Evolutionary conservation across 2,888 invertebrate genomes (phyloP).

Genomic region (Luffia ferchaultella): DNA sequence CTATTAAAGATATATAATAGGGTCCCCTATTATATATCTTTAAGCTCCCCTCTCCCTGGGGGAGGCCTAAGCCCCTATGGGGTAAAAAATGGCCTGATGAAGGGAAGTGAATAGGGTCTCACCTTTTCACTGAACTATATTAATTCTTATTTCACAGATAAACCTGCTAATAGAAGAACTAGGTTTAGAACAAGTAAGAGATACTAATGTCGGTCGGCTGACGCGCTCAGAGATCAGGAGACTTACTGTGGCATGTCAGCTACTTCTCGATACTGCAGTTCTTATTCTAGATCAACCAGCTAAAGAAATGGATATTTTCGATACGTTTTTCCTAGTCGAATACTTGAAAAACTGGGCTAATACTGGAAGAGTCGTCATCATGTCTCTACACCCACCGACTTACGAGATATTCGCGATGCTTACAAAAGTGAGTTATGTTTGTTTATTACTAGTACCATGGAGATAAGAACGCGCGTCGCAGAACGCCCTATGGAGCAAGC

Average conservation of each 20-base stretch:
- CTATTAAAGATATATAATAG: too few relatives aligned
- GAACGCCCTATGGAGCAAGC: too few relatives aligned
- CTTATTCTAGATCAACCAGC: conserved; percentile 90
- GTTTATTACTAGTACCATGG: too few relatives aligned
- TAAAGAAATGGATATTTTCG: conserved; percentile 92
- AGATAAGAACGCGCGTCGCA: too few relatives aligned
- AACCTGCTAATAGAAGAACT: conserved; percentile 90
- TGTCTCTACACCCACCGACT: conserved; percentile 93
- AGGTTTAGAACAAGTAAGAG: conserved; percentile 87
- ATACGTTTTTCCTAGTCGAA: conserved; percentile 94
- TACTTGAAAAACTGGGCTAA: conserved; percentile 92
- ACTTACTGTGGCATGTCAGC: conserved; percentile 88
- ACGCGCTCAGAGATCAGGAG: conserved; percentile 89
- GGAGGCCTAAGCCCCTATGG: too few relatives aligned
- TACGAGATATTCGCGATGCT: conserved; percentile 96
- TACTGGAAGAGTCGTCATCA: conserved; percentile 81
- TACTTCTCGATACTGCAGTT: conserved; percentile 86
- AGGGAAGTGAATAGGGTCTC: too few relatives aligned
- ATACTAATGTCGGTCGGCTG: conserved; percentile 84
- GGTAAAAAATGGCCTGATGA: too few relatives aligned
- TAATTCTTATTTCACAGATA: conserved; percentile 75
- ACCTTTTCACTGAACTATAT: too few relatives aligned
- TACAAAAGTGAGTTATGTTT: conserved; percentile 68
- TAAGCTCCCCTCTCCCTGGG: too few relatives aligned
- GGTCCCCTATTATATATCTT: too few relatives aligned